Conservation (phyloP, 2,888 invertebrate species). For the Zhengitettix transpicula region DNA sequence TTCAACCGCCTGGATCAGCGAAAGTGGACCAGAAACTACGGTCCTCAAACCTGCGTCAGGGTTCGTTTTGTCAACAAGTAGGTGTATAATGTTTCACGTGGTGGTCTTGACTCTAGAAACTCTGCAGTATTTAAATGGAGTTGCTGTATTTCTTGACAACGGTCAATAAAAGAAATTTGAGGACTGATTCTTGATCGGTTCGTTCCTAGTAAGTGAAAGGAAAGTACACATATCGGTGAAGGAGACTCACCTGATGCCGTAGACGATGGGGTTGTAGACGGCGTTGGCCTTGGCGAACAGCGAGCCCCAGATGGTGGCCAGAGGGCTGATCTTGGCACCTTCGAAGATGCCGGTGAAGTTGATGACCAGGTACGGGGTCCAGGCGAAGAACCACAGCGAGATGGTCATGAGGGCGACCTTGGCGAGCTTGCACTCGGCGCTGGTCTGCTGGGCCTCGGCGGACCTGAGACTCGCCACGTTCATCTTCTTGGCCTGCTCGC, state of each 20-base stretch:
- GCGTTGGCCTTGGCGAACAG: slow-evolving; percentile 85
- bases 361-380: slow-evolving; percentile 78
- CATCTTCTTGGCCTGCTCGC: slow-evolving; percentile 88
- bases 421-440: slow-evolving; percentile 73
- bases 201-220: too few species aligned
- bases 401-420: slow-evolving; percentile 85
- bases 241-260: slow-evolving; percentile 85
- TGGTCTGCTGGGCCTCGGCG: slow-evolving; percentile 56
- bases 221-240: slow-evolving; percentile 15
- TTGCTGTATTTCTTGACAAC: too few species aligned
- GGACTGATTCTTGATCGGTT: too few species aligned
- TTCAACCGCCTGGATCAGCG: too few species aligned
- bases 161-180: too few species aligned
- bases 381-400: slow-evolving; percentile 79
- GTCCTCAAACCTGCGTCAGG: too few species aligned
- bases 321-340: slow-evolving; percentile 51
- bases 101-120: too few species aligned
- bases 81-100: too few species aligned
- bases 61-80: too few species aligned
- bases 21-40: too few species aligned
- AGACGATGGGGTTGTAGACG: slow-evolving; percentile 80
- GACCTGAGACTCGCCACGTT: slow-evolving; percentile 76
- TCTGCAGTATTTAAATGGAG: too few species aligned
- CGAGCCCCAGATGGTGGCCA: slow-evolving; percentile 77
- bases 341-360: slow-evolving; percentile 68